phyloP scores from a whole-genome alignment of 2,797 vertebrate genomes.

The Pithecia hirsuta region DNA sequence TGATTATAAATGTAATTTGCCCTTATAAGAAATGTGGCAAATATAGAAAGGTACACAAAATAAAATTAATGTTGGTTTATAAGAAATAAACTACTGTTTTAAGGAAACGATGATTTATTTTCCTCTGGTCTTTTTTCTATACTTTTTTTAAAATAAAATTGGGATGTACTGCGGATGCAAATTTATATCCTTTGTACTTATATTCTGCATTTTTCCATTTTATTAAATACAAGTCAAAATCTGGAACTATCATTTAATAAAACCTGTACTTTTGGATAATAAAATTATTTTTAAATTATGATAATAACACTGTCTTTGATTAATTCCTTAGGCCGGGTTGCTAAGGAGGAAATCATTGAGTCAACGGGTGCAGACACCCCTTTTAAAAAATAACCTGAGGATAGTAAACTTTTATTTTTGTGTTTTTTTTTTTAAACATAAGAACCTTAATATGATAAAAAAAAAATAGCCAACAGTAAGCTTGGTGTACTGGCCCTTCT shows the following conservation, averaged over 20 bases:
- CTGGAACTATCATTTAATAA: conserved; percentile 10
- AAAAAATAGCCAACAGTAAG: not conserved
- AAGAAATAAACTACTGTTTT: not conserved
- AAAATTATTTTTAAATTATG: not conserved
- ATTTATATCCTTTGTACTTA: not conserved
- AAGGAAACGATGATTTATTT: not conserved
- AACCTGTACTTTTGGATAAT: not conserved
- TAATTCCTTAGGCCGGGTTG: not conserved
- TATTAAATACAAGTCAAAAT: not conserved
- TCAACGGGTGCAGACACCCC: not conserved
- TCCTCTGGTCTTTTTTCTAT: not conserved
- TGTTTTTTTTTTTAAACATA: not conserved
- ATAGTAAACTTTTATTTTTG: not conserved
- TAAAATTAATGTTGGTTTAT: not conserved
- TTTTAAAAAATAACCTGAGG: not conserved
- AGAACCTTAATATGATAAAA: not conserved
- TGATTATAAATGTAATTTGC: not conserved
- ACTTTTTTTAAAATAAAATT: not conserved
- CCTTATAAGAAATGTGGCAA: not conserved
- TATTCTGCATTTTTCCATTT: not conserved
- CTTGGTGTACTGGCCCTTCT: not conserved
- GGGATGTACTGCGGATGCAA: not conserved
- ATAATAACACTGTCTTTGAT: not conserved
- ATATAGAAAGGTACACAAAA: not conserved
- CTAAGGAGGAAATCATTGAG: not conserved